These are phyloP conservation scores for Lycaena phlaeas DNA, from an alignment of 2,888 invertebrate genomes.

Conservation along the genomic window DNA sequence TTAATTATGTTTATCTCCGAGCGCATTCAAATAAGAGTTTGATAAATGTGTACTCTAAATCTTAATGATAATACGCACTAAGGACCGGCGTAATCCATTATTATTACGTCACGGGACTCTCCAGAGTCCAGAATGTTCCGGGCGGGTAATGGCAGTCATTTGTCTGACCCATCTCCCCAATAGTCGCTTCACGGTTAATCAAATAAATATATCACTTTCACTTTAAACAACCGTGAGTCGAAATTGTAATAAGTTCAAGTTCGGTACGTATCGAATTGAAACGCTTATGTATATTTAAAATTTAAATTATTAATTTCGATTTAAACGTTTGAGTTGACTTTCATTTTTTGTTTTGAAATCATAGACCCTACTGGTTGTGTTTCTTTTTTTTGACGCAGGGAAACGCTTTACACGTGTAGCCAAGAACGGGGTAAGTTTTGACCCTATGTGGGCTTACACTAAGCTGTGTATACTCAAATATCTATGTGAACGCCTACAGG, in stretches of 20 bases:
- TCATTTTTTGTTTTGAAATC: slow-evolving; percentile 7
- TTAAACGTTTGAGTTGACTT: slow-evolving; percentile 4
- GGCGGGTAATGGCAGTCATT: slow-evolving; percentile 19
- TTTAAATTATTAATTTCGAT: slow-evolving; percentile 7
- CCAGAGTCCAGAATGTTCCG: slow-evolving; percentile 17
- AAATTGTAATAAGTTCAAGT: slow-evolving; percentile 30
- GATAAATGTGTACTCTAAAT: slow-evolving; percentile 7
- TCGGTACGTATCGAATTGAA: slow-evolving; percentile 16
- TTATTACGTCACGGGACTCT: slow-evolving; percentile 19
- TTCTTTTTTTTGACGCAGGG: no score
- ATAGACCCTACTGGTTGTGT: no score
- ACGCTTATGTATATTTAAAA: slow-evolving; percentile 9
- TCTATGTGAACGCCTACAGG: no score
- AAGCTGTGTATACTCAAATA: no score
- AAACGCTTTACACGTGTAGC: no score
- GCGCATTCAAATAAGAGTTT: slow-evolving; percentile 3
- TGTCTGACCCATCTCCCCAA: slow-evolving; percentile 31
- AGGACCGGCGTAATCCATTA: slow-evolving; percentile 23
- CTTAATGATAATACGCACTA: slow-evolving; percentile 15
- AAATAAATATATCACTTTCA: slow-evolving; percentile 40
- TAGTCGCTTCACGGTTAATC: slow-evolving; percentile 29
- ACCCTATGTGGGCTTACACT: no score
- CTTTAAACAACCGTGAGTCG: slow-evolving; percentile 30
- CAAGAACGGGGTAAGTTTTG: no score
- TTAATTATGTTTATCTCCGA: slow-evolving; percentile 1